phyloP scores from a whole-genome alignment of 2,113 vertebrate species.

The Pelecanus crispus region DNA sequence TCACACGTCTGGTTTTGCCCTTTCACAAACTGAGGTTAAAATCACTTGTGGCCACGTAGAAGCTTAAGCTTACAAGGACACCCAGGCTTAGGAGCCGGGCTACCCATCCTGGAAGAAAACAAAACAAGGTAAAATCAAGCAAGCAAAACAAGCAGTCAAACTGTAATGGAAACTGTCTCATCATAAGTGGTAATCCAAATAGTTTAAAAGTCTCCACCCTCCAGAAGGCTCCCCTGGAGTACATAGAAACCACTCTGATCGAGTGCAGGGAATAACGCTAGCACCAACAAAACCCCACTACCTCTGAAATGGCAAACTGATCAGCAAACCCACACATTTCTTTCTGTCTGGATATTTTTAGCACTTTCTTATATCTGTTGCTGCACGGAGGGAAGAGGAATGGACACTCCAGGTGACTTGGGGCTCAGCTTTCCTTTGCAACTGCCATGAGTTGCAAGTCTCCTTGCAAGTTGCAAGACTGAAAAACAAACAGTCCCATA shows the following conservation, averaged over 20 bases:
- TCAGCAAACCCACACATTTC: not conserved
- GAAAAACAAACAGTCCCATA: not conserved
- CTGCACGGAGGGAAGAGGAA: not conserved
- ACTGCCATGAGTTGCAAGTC: not conserved
- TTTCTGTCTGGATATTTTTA: not conserved
- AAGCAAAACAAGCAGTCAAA: not conserved
- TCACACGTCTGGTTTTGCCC: not conserved
- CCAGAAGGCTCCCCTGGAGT: not conserved
- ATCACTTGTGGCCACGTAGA: not conserved
- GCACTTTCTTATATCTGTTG: not conserved
- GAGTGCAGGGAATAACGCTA: not conserved
- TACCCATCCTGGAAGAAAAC: not conserved
- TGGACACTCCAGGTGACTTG: not conserved
- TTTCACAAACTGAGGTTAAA: not conserved
- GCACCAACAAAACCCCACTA: not conserved
- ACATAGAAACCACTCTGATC: not conserved
- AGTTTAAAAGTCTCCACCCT: not conserved
- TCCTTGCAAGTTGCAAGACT: not conserved
- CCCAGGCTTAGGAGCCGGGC: not conserved
- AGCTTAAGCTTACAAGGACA: not conserved
- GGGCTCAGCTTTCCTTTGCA: not conserved
- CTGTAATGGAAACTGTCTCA: not conserved
- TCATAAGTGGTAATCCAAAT: not conserved
- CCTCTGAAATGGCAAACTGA: not conserved
- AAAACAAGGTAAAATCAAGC: not conserved